Percentiles rank a stretch among this genome's conserved stretches.
phyloP scores from a whole-genome alignment of 2,797 vertebrate genomes.

The Anabas testudineus region DNA sequence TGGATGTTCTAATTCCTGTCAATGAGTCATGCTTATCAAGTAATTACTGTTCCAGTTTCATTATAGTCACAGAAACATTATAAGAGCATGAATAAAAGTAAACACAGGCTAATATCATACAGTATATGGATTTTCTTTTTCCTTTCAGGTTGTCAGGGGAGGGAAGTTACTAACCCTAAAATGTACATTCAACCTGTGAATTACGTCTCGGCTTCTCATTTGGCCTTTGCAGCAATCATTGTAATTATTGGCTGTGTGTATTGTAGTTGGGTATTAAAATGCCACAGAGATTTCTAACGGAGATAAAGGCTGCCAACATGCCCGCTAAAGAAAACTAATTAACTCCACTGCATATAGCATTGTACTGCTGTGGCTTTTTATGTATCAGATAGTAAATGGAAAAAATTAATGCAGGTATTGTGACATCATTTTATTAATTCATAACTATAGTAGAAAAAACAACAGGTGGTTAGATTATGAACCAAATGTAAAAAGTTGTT shows the following conservation, averaged over 20 bases:
- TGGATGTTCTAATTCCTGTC: background rate
- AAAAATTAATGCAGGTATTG: conserved; percentile 22
- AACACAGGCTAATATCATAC: background rate
- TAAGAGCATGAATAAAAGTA: background rate
- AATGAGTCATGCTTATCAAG: background rate
- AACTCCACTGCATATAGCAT: conserved; percentile 52
- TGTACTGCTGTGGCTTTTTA: conserved; percentile 8
- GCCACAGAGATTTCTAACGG: conserved; percentile 55
- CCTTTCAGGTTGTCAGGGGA: background rate
- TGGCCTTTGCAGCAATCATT: conserved; percentile 60
- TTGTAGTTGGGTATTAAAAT: conserved; percentile 59
- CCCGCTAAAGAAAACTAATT: conserved; percentile 68
- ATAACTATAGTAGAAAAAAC: conserved; percentile 11
- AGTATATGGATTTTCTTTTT: background rate
- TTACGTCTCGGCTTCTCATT: conserved; percentile 41
- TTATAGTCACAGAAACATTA: background rate
- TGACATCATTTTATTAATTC: conserved; percentile 8
- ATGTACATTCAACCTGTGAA: conserved; percentile 48
- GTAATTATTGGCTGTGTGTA: conserved; percentile 63
- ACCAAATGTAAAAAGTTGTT: background rate
- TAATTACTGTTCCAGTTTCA: background rate
- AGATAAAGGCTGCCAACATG: conserved; percentile 58
- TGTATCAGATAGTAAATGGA: conserved; percentile 35
- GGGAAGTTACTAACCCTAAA: conserved; percentile 9
- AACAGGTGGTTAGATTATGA: conserved; percentile 27